Percentiles rank a stretch among this genome's conserved stretches.
These are phyloP conservation scores for Lamellibrachia columna DNA, from an alignment of 2,888 invertebrate genomes.

Conservation along the genomic window DNA sequence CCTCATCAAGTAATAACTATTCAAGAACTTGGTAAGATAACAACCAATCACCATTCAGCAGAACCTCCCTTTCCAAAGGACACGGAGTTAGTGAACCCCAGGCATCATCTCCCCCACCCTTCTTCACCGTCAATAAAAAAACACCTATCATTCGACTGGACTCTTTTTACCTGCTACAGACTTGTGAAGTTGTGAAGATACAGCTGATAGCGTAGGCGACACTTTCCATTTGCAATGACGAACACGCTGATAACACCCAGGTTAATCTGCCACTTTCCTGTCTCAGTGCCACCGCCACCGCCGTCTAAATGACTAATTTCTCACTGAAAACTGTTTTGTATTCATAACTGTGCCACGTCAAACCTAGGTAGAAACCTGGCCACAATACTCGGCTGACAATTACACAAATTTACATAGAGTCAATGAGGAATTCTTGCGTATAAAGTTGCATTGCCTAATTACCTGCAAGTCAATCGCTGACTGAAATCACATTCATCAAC, in stretches of 20 bases:
- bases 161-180: background rate
- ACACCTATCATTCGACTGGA: background rate
- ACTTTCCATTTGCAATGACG: background rate
- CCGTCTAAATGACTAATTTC: background rate
- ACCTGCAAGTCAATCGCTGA: constrained; percentile 1
- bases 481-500: constrained; percentile 16
- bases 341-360: constrained; percentile 1
- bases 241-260: background rate
- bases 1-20: background rate
- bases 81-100: background rate
- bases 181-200: background rate
- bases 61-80: background rate
- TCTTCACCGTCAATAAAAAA: background rate
- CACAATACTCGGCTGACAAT: background rate
- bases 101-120: background rate
- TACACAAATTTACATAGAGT: constrained; percentile 12
- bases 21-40: background rate
- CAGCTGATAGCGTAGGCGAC: background rate
- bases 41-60: background rate
- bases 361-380: background rate
- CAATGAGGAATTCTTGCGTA: background rate
- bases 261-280: background rate
- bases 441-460: constrained; percentile 9
- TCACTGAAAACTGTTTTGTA: constrained; percentile 9
- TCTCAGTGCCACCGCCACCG: background rate